Evolutionary conservation across 2,888 invertebrate genomes (phyloP), one percentile per base, ranked within the genome.

Genomic region (Nezara viridula): DNA sequence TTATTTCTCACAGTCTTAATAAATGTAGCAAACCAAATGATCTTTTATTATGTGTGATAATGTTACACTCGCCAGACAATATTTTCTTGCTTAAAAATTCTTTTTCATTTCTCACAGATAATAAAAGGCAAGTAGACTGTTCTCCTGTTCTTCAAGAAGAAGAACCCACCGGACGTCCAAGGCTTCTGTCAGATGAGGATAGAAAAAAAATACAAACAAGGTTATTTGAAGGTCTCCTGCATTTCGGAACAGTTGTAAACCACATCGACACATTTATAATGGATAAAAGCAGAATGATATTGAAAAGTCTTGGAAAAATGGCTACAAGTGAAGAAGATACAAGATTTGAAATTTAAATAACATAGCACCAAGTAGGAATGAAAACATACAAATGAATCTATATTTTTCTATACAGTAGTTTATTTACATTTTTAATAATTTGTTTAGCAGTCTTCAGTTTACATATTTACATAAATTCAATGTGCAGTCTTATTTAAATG

Each of bases 261-360:
- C 90, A 90, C 44, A 55, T 90, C n/a, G 90, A 90, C 81, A 89
- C 90, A 14, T 90, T 90, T 85, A 24, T 90, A 24, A 89, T 88
- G 50, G 90, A 90, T 21, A 90, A 90, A 44, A 60, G 90, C 50
- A 90, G 89, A 81, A 77, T 89, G 81, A 86, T 90, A 37, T 60
- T 90, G 32, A 89, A 60, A 87, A 89, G 90, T 73, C 88, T 90
- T 10, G 73, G 88, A 27, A 88, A 89, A 50, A 90, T 90, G 90
- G 90, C 86, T 6, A 86, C 44, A 32, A 89, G 89, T 55, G 89
- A 90, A 86, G 90, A 90, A 81, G 90, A 90, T 52, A 32, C 85
- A 49, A 52, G 90, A 85, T 90, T 90, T 77, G 55, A 89, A 24
- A 88, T 88, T 3, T 88, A 85, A 66, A 49, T 12, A 44, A 0